These are phyloP conservation scores for Euplexia lucipara DNA, from an alignment of 2,888 invertebrate species.

Conservation along the genomic window DNA sequence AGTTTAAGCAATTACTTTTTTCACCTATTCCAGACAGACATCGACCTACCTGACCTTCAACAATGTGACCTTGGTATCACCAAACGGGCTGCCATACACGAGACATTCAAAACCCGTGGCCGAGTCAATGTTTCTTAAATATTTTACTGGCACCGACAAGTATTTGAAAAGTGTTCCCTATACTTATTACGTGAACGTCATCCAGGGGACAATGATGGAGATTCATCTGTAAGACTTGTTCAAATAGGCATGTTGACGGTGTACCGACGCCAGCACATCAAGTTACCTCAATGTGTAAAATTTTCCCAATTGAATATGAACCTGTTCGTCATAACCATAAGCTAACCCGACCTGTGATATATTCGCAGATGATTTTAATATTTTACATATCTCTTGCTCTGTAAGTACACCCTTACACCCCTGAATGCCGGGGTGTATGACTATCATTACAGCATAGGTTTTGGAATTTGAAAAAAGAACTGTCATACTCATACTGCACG, in stretches of 20 bases:
- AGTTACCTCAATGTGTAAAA: too few relatives aligned
- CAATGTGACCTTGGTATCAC: conserved; percentile 93
- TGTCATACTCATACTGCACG: too few relatives aligned
- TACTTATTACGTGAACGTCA: conserved; percentile 92
- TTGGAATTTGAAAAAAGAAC: too few relatives aligned
- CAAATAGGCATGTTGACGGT: background rate
- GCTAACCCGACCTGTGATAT: too few relatives aligned
- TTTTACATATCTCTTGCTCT: too few relatives aligned
- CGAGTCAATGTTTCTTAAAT: conserved; percentile 88
- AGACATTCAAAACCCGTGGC: conserved; percentile 74
- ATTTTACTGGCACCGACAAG: conserved; percentile 84
- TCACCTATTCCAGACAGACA: conserved; percentile 76
- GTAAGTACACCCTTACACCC: too few relatives aligned
- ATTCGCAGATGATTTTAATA: too few relatives aligned
- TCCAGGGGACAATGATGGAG: conserved; percentile 90
- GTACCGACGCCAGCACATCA: too few relatives aligned
- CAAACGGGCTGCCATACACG: conserved; percentile 88
- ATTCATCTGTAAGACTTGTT: conserved; percentile 88
- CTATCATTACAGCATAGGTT: too few relatives aligned
- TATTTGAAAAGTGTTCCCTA: conserved; percentile 91
- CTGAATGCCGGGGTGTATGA: too few relatives aligned
- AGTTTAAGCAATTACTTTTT: background rate
- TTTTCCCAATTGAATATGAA: too few relatives aligned
- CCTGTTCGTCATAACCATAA: too few relatives aligned
- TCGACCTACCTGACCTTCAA: conserved; percentile 91